Evolutionary conservation across 1,140 invertebrate species (phyloP).

Genomic region (Helicoverpa armigera): DNA sequence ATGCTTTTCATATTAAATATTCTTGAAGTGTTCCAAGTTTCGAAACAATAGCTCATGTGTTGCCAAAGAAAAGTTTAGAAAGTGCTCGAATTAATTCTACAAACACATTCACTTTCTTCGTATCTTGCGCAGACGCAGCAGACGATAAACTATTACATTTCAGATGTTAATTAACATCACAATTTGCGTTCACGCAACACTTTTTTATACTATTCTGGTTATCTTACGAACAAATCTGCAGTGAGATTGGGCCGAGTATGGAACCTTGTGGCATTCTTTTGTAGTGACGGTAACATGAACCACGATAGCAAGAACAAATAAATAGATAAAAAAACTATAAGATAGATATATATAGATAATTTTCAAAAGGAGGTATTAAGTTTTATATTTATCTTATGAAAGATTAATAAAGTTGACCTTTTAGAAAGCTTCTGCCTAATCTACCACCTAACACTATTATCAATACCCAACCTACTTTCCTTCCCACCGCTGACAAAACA

Average conservation of each 20-base stretch:
- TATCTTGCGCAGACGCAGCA: not conserved
- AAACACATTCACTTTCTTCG: slow-evolving; percentile 43
- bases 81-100: slow-evolving; percentile 42
- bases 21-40: slow-evolving; percentile 10
- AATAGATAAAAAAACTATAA: too few relatives aligned
- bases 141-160: slow-evolving; percentile 23
- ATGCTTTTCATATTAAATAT: slow-evolving; percentile 3
- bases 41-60: slow-evolving; percentile 40
- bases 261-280: not conserved
- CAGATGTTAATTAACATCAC: slow-evolving; percentile 9
- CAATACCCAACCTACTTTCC: not conserved
- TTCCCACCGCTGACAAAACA: not conserved
- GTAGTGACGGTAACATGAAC: too few relatives aligned
- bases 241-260: not conserved
- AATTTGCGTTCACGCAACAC: not conserved
- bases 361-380: too few relatives aligned
- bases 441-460: not conserved
- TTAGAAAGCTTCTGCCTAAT: not conserved
- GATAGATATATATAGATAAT: too few relatives aligned
- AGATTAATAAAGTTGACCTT: too few relatives aligned
- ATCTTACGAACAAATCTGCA: not conserved
- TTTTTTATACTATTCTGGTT: not conserved
- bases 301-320: too few relatives aligned
- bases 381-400: too few relatives aligned
- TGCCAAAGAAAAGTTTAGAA: slow-evolving; percentile 29